phyloP scores from a whole-genome alignment of 2,888 invertebrate genomes.

The Drosophila mulleri region DNA sequence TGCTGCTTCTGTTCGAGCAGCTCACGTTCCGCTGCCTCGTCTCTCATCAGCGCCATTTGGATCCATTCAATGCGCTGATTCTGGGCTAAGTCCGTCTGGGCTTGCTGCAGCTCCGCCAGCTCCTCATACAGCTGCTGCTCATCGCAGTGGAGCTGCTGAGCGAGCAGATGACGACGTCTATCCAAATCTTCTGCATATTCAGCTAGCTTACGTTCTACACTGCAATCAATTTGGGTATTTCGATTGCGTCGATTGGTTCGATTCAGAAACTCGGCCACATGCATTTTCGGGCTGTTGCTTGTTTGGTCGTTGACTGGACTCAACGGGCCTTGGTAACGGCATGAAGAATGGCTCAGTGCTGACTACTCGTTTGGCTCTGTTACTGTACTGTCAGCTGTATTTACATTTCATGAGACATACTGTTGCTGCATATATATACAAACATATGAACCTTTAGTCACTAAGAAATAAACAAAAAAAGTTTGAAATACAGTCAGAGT shows the following conservation, averaged over 20 bases:
- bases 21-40: slow-evolving; percentile 42
- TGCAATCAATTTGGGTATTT: slow-evolving; percentile 47
- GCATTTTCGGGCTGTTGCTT: slow-evolving; percentile 38
- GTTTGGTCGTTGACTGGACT: slow-evolving; percentile 15
- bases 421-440: too few species aligned
- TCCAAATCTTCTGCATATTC: slow-evolving; percentile 53
- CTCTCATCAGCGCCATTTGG: slow-evolving; percentile 49
- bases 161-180: slow-evolving; percentile 49
- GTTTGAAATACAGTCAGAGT: too few species aligned
- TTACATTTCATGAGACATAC: background rate
- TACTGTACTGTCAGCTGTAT: background rate
- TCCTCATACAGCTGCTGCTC: slow-evolving; percentile 30
- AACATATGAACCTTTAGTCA: too few species aligned
- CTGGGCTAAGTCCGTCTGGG: slow-evolving; percentile 36
- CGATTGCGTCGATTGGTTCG: slow-evolving; percentile 63
- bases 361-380: background rate
- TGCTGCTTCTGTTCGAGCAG: slow-evolving; percentile 52
- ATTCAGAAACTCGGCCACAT: slow-evolving; percentile 52
- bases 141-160: slow-evolving; percentile 35
- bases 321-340: slow-evolving; percentile 34
- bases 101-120: slow-evolving; percentile 32
- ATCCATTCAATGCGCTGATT: slow-evolving; percentile 61
- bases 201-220: slow-evolving; percentile 42
- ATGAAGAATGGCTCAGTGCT: background rate
- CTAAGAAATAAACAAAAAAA: too few species aligned